These are phyloP conservation scores for Rhinatrema bivittatum DNA, from an alignment of 2,797 vertebrate genomes.

Conservation along the genomic window DNA sequence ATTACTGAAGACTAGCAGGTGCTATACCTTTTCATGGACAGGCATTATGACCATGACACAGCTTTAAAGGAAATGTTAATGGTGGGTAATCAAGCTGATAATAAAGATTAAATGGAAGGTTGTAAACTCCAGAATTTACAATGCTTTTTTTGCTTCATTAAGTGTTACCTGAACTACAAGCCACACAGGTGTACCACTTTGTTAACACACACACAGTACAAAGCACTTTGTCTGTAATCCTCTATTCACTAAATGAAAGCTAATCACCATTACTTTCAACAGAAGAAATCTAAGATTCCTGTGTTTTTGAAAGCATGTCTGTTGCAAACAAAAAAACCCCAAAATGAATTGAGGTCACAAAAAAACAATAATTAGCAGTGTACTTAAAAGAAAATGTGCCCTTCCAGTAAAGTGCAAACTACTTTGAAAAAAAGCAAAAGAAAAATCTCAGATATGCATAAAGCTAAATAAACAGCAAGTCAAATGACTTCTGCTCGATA, in stretches of 20 bases:
- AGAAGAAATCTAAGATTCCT: too few relatives aligned
- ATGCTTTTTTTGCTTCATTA: slow-evolving; percentile 10
- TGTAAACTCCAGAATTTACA: slow-evolving; percentile 13
- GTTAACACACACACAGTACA: background rate
- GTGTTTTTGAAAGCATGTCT: too few relatives aligned
- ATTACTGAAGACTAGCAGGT: slow-evolving; percentile 32
- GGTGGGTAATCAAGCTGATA: slow-evolving; percentile 55
- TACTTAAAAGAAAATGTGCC: too few relatives aligned
- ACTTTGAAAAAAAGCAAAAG: too few relatives aligned
- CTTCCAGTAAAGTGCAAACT: too few relatives aligned
- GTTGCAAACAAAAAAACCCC: too few relatives aligned
- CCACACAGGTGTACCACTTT: slow-evolving; percentile 4
- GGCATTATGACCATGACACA: slow-evolving; percentile 51
- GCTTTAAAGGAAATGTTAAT: slow-evolving; percentile 46
- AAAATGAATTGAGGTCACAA: too few relatives aligned
- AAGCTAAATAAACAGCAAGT: too few relatives aligned
- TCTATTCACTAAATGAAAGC: background rate
- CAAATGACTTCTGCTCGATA: too few relatives aligned
- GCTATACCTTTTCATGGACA: slow-evolving; percentile 10
- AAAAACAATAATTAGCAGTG: too few relatives aligned
- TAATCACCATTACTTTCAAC: background rate
- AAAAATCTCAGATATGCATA: too few relatives aligned
- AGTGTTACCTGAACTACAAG: background rate
- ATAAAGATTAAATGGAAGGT: slow-evolving; percentile 52
- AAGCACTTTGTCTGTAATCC: background rate